Evolutionary conservation across 2,888 invertebrate genomes (phyloP), one percentile per base, ranked within the genome.

Genomic region (Matsumyia berberina): DNA sequence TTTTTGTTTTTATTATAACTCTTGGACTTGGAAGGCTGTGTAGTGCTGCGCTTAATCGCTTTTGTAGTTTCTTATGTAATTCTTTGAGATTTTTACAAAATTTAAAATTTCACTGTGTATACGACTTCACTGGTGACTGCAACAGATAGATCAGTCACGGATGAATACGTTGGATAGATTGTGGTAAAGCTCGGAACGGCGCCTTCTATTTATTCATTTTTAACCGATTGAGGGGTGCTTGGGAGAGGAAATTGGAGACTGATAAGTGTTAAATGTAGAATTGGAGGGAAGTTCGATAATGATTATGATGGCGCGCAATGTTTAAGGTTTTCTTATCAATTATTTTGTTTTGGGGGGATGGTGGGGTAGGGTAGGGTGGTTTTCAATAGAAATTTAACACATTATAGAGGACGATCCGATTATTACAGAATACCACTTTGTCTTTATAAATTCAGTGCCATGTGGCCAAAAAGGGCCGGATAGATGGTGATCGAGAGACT

Each of bases 171-270:
- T 78, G 46, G 39, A 55, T 57, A 55, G 83, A 83, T 83, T 83
- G 73, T 79, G 69, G 33, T 35, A 12, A 31, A 44, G 15, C 58
- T 8, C 7, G 39, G 55, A 69, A 24, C 73, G 15, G 42, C n/a
- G 67, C 44, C 79, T 83, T 83, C 73, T 83, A 83, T 83, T 83
- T 83, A 83, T 83, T 74, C 83, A 24, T 44, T 83, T 83, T 51
- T 11, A 51, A 31, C 6, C 42, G 67, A 17, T 70, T 19, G 7
- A 69, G 58, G n/a, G 79, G 79, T 51, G 79, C 4, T 33, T 15
- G 51, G 64, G 31, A 12, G 19, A 35, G 53, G 24, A 53, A 58
- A 44, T 2, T 44, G 19, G 31, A 24, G 24, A 69, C 79, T 79
- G 83, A 83, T 83, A 83, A 74, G 35, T 33, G 5, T 8, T 49